These are phyloP conservation scores for Enteromius afrohamiltoni DNA, from an alignment of 2,797 vertebrate species.

Conservation along the genomic window DNA sequence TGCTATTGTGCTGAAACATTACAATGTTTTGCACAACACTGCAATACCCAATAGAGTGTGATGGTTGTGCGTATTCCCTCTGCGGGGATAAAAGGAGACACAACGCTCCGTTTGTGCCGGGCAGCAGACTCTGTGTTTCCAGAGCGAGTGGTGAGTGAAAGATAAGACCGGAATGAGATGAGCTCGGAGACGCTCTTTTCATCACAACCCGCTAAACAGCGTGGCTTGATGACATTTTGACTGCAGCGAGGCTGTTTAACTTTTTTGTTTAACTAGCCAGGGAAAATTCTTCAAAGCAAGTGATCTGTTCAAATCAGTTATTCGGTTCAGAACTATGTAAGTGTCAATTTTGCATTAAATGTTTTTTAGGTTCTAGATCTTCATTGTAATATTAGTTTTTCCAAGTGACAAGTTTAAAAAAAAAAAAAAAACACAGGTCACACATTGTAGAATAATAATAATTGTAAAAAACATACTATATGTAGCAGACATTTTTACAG, in stretches of 20 bases:
- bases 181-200: slow-evolving; percentile 19
- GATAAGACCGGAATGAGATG: slow-evolving; percentile 36
- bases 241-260: neutral
- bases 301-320: neutral
- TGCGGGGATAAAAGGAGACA: slow-evolving; percentile 80
- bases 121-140: slow-evolving; percentile 67
- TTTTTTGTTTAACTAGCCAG: slow-evolving; percentile 11
- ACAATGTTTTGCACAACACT: slow-evolving; percentile 72
- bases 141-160: slow-evolving; percentile 41
- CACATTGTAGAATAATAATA: neutral
- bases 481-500: neutral
- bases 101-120: slow-evolving; percentile 77
- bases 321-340: neutral
- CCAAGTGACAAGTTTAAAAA: neutral
- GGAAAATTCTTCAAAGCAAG: neutral
- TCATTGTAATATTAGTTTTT: neutral
- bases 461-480: neutral
- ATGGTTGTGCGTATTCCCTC: slow-evolving; percentile 96
- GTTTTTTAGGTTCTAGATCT: neutral
- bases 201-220: slow-evolving; percentile 1
- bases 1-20: slow-evolving; percentile 77
- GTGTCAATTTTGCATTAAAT: neutral
- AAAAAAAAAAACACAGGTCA: neutral
- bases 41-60: slow-evolving; percentile 86
- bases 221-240: neutral